phyloP scores from a whole-genome alignment of 2,888 invertebrate genomes.

The Harpagoxenus sublaevis region DNA sequence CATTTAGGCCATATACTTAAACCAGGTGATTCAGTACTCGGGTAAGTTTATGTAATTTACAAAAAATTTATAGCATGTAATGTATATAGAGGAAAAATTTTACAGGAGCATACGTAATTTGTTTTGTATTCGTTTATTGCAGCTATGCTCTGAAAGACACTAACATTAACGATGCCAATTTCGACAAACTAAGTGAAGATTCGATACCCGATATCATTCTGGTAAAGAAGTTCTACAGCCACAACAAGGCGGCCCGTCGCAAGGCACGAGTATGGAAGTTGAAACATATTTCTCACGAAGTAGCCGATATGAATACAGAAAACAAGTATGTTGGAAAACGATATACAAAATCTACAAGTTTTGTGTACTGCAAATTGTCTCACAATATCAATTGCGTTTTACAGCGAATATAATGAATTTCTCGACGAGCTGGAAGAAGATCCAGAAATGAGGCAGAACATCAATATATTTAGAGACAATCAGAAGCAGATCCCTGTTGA shows the following conservation, averaged over 20 bases:
- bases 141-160: slow-evolving; percentile 96
- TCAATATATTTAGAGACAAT: slow-evolving; percentile 95
- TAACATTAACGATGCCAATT: slow-evolving; percentile 96
- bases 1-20: slow-evolving; percentile 98
- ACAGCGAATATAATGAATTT: slow-evolving; percentile 97
- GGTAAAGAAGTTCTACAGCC: slow-evolving; percentile 96
- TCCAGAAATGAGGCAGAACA: slow-evolving; percentile 94
- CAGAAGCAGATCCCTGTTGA: slow-evolving; percentile 88
- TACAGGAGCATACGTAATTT: neutral
- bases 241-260: slow-evolving; percentile 90
- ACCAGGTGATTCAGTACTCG: slow-evolving; percentile 96
- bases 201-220: slow-evolving; percentile 95
- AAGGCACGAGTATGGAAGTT: slow-evolving; percentile 96
- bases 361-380: neutral
- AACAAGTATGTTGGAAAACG: slow-evolving; percentile 87
- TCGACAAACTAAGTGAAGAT: slow-evolving; percentile 92
- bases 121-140: slow-evolving; percentile 67
- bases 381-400: slow-evolving; percentile 43
- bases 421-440: slow-evolving; percentile 99
- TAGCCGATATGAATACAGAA: slow-evolving; percentile 89
- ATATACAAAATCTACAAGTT: slow-evolving; percentile 51
- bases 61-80: slow-evolving; percentile 18
- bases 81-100: neutral
- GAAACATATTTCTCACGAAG: slow-evolving; percentile 93
- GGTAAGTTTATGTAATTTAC: slow-evolving; percentile 88